These are phyloP conservation scores for Synanthedon formicaeformis DNA, from an alignment of 2,888 invertebrate species.

Conservation along the genomic window DNA sequence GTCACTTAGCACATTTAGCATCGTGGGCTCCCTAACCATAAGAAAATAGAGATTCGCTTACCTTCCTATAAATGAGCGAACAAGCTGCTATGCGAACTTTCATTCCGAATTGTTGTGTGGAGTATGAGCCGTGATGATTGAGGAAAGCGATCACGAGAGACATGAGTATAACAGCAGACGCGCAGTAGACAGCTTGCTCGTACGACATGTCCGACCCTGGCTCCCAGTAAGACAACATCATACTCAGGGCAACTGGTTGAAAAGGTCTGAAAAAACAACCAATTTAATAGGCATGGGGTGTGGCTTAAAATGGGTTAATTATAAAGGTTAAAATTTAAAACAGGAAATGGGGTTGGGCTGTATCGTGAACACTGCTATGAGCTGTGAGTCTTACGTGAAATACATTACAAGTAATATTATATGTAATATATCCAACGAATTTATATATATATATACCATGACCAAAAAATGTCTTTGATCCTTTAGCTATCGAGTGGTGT, in stretches of 20 bases:
- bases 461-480: no score
- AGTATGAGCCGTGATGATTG: constrained; percentile 76
- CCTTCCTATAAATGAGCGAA: constrained; percentile 88
- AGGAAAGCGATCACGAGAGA: constrained; percentile 70
- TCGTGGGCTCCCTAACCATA: no score
- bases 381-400: no score
- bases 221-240: constrained; percentile 75
- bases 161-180: constrained; percentile 67
- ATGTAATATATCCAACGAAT: no score
- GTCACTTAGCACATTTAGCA: no score
- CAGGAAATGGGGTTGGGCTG: no score
- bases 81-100: constrained; percentile 84
- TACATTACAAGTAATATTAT: no score
- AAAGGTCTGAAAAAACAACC: constrained; percentile 64
- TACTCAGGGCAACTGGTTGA: constrained; percentile 75
- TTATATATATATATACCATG: no score
- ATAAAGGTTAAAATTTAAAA: background rate
- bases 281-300: background rate
- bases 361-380: no score
- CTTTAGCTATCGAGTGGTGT: no score
- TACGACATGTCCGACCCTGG: constrained; percentile 57
- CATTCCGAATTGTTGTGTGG: constrained; percentile 83
- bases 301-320: background rate
- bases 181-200: constrained; percentile 74
- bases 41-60: constrained; percentile 34